phyloP scores from a whole-genome alignment of 2,113 vertebrate species.

The Mesitornis unicolor region DNA sequence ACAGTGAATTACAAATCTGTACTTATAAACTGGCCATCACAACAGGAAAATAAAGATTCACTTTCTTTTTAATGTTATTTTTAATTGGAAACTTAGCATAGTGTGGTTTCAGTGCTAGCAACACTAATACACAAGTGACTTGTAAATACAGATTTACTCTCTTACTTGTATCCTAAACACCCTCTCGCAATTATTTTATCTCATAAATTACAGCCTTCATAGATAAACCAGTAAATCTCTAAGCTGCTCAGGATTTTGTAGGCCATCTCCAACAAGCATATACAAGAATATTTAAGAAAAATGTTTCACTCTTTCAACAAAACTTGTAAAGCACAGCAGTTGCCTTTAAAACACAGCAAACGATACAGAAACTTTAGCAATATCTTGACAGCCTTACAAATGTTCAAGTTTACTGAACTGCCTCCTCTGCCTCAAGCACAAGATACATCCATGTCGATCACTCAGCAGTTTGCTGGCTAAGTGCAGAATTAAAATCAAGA shows the following conservation, averaged over 20 bases:
- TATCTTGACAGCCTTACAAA: not conserved
- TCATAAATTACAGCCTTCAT: not conserved
- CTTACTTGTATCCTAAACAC: not conserved
- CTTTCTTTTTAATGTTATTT: not conserved
- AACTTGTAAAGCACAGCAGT: not conserved
- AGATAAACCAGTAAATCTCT: not conserved
- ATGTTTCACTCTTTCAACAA: not conserved
- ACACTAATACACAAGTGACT: not conserved
- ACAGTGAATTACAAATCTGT: not conserved
- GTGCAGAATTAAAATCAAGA: not conserved
- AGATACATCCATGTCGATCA: not conserved
- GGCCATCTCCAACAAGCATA: not conserved
- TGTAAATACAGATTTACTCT: not conserved
- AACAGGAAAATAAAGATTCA: not conserved
- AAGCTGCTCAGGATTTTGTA: not conserved
- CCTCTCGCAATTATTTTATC: not conserved
- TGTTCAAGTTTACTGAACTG: not conserved
- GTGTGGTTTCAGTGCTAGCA: not conserved
- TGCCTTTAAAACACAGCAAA: not conserved
- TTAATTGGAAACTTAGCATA: not conserved
- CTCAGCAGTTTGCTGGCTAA: not conserved
- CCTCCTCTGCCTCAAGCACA: not conserved
- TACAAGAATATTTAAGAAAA: not conserved
- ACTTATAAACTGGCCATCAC: not conserved
- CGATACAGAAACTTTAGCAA: not conserved